Evolutionary conservation across 2,797 vertebrate species (phyloP), one percentile per base, ranked within the genome.

Genomic region (Cuculus canorus): DNA sequence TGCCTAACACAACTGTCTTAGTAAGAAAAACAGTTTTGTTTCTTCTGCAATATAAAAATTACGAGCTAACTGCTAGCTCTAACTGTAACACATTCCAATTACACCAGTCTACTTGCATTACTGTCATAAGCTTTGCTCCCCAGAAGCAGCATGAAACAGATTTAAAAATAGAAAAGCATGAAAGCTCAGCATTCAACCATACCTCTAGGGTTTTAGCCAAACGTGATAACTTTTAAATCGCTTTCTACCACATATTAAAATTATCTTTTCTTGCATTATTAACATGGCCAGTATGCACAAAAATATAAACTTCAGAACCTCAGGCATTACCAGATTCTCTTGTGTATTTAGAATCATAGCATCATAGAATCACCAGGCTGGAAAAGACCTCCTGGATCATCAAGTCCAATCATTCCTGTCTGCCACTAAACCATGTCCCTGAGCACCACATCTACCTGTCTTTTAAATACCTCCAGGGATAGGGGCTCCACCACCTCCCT

Each of bases 121-220:
- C 27, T 41, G 30, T 81, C 21, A 25, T 52, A 86, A 48, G 45
- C 13, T 80, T 96, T 97, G 78, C 16, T 88, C 14, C 17, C 6
- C 28, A 85, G 75, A 54, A 91, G 57, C 30, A 82, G 37, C 54
- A 53, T 24, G 22, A 32, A 96, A 79, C 43, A 96, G 68, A 93
- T n/a, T 53, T 75, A 78, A 57, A 77, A 91, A 93, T 2, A 92
- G 27, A 91, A 91, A 68, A 81, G 47, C 89, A 41, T n/a, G 43
- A 91, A 72, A 73, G 33, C 22, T 70, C 82, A 82, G 22, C 39
- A 35, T 13, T 47, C 45, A 82, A 35, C 15, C 21, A 35, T 3
- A 68, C 1, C 10, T 28, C 37, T 33, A 17, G 0, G 0, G 7
- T 45, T 86, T 86, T 33, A 70, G 57, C 4, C 1, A 1, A 92